Conservation (phyloP, 2,113 vertebrate genomes). For the Syngnathus floridae region DNA sequence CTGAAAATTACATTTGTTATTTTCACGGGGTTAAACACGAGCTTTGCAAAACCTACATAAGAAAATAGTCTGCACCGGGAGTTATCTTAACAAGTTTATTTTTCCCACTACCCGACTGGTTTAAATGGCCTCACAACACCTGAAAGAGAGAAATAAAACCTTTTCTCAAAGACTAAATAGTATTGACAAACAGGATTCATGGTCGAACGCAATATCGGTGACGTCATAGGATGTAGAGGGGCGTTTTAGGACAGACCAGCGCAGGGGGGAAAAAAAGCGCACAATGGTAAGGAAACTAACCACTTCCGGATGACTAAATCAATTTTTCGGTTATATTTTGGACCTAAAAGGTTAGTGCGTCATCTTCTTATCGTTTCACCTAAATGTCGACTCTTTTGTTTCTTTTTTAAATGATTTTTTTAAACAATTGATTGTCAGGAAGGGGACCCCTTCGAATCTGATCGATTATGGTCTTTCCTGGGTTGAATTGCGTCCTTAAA, state of each 20-base stretch:
- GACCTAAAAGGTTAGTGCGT: slow-evolving; percentile 15
- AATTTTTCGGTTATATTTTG: not conserved
- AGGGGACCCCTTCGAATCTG: not conserved
- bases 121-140: not conserved
- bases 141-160: not conserved
- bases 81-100: not conserved
- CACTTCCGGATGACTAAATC: not conserved
- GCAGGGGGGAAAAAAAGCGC: slow-evolving; percentile 10
- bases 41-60: not conserved
- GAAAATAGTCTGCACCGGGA: not conserved
- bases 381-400: not conserved
- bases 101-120: not conserved
- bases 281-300: slow-evolving; percentile 17
- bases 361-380: not conserved
- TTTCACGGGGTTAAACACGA: not conserved
- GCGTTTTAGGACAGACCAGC: slow-evolving; percentile 16
- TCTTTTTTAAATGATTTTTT: not conserved
- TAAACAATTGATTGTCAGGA: not conserved
- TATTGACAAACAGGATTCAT: not conserved
- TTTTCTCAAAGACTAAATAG: not conserved
- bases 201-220: slow-evolving; percentile 49
- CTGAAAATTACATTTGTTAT: slow-evolving; percentile 1
- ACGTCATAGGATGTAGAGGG: slow-evolving; percentile 45
- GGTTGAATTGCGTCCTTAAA: not conserved
- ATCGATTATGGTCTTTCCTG: slow-evolving; percentile 5